Base-by-base conservation (phyloP, 1,140 invertebrate species). In the Drosophila kepulauana region DNA sequence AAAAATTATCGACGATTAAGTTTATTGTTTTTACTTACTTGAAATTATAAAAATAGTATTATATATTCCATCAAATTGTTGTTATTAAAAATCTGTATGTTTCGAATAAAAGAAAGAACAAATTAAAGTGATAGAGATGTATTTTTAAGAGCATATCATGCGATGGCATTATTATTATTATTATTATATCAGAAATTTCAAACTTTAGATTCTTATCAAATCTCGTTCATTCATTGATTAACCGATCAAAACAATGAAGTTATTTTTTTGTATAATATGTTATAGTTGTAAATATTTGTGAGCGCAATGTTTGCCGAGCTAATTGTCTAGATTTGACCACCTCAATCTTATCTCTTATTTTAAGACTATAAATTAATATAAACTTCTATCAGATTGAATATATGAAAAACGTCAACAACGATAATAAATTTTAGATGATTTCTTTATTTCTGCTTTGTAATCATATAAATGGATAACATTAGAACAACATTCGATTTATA, bases 311-410 rank as follows among this genome's bases (percentile, higher is more conserved):
- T 33, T 33, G 30, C 30, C 25, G 8, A n/a, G 16, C 20, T 33
- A 11, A 13, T 13, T 52, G 3, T 25, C 20, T 25, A 25, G 25
- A 28, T n/a, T 30, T 51, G 20, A 28, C 11, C 11, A 28, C 10
- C 49, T 51, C 49, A 51, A 28, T 51, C 51, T 52, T 52, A 52
- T 52, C 51, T 4, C 30, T 52, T 52, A 13, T 1, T 33, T 28
- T 7, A 30, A 33, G 28, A 11, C 5, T 30, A 52, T 52, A 52
- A 52, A 52, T 52, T 52, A 8, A 13, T n/a, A 52, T 13, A 30
- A 52, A 52, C 30, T 52, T 28, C 28, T 13, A 52, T 52, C 51
- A 30, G 51, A 33, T 30, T 52, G 2, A 30, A 52, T 52, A 13
- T 33, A 30, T 30, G 28, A 52, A 52, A 33, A 25, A 52, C 25